Evolutionary conservation across 2,797 vertebrate species (phyloP).

Genomic region (Holocentrus rufus): DNA sequence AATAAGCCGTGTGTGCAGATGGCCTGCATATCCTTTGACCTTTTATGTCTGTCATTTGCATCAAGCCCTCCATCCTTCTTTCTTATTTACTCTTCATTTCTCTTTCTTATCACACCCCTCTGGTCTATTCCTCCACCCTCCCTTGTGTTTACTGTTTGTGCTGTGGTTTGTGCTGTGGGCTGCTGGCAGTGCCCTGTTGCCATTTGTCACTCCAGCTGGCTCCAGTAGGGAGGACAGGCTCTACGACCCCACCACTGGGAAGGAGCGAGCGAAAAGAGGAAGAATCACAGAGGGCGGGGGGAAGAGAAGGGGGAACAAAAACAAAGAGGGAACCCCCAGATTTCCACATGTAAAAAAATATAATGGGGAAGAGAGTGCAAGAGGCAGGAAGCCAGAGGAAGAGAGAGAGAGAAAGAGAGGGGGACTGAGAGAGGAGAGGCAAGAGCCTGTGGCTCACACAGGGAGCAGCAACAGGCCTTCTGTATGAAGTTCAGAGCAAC

Average conservation of each 20-base stretch:
- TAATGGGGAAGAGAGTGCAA: neutral
- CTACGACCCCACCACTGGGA: conserved; percentile 67
- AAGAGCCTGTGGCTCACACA: neutral
- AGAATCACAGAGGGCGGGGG: conserved; percentile 22
- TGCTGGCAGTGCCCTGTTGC: conserved; percentile 59
- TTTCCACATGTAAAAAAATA: neutral
- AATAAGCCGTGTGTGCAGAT: conserved; percentile 12
- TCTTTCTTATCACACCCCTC: conserved; percentile 59
- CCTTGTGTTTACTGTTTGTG: conserved; percentile 63
- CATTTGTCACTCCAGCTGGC: conserved; percentile 71
- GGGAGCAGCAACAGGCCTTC: conserved; percentile 45
- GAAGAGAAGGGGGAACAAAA: neutral
- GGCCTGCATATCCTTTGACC: conserved; percentile 47
- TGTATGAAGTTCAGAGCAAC: conserved; percentile 33
- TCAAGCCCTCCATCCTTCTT: conserved; percentile 25
- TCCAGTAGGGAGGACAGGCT: conserved; percentile 70
- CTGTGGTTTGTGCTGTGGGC: conserved; percentile 40
- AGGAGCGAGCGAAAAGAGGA: conserved; percentile 37
- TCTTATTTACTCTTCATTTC: conserved; percentile 53
- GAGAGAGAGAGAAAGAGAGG: conserved; percentile 1
- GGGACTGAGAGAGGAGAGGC: neutral
- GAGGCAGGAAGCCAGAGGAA: conserved; percentile 25
- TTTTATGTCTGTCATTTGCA: conserved; percentile 46
- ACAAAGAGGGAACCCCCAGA: neutral
- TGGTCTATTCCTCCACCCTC: conserved; percentile 51